Percentiles rank a stretch among this genome's conserved stretches.
Evolutionary conservation across 1,140 invertebrate genomes (phyloP).

Genomic region (Camponotus floridanus): DNA sequence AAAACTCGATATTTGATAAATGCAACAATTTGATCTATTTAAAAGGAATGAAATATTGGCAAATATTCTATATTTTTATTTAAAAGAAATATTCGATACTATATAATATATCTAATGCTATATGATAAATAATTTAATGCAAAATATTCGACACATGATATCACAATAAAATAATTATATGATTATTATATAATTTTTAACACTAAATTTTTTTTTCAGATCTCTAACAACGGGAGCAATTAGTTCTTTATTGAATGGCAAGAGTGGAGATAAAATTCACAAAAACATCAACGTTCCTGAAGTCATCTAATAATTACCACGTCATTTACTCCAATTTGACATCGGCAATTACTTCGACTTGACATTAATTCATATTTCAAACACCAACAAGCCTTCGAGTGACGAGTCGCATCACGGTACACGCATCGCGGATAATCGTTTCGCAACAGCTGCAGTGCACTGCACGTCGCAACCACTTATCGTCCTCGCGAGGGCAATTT

Average conservation of each 20-base stretch:
- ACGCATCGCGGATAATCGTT: constrained; percentile 37
- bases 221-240: background rate
- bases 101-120: background rate
- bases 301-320: background rate
- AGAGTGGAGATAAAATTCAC: background rate
- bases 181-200: constrained; percentile 13
- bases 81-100: background rate
- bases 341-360: background rate
- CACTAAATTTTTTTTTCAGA: constrained; percentile 10
- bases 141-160: background rate
- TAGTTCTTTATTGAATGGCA: background rate
- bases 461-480: background rate
- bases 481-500: constrained; percentile 45
- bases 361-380: constrained; percentile 16
- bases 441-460: background rate
- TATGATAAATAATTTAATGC: background rate
- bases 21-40: background rate
- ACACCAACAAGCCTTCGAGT: background rate
- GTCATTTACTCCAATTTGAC: background rate
- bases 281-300: background rate
- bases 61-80: background rate
- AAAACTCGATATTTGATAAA: background rate
- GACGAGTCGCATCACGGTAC: background rate
- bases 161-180: background rate
- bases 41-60: background rate